phyloP scores from a whole-genome alignment of 2,113 vertebrate species.

The Lanius collurio region DNA sequence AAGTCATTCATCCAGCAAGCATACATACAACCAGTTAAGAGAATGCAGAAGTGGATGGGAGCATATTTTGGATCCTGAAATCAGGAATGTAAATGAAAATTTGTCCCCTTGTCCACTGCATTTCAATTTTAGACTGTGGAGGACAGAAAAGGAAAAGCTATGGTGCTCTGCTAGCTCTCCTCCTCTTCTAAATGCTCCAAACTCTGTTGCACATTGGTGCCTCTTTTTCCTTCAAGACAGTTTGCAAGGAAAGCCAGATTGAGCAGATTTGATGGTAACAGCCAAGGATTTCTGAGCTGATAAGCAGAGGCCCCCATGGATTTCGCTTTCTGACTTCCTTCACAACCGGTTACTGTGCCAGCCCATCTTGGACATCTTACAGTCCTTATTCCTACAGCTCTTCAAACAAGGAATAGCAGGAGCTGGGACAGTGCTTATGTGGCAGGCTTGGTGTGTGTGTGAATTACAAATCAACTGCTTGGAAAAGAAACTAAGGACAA shows the following conservation, averaged over 20 bases:
- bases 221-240: not conserved
- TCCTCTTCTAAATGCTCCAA: not conserved
- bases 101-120: not conserved
- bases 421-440: not conserved
- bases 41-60: not conserved
- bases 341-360: not conserved
- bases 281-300: constrained; percentile 1
- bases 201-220: not conserved
- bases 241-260: not conserved
- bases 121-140: not conserved
- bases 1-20: not conserved
- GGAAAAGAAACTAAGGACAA: not conserved
- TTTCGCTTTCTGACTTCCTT: not conserved
- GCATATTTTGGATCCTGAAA: accelerated
- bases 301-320: not conserved
- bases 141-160: not conserved
- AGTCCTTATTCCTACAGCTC: not conserved
- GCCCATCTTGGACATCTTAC: not conserved
- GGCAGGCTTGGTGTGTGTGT: not conserved
- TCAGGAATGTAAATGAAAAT: not conserved
- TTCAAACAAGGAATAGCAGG: not conserved
- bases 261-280: not conserved
- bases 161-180: not conserved
- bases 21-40: not conserved
- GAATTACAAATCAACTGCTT: not conserved